Percentiles rank a stretch among this genome's conserved stretches.
phyloP scores from a whole-genome alignment of 2,113 vertebrate genomes.

The Phalacrocorax pelagicus region DNA sequence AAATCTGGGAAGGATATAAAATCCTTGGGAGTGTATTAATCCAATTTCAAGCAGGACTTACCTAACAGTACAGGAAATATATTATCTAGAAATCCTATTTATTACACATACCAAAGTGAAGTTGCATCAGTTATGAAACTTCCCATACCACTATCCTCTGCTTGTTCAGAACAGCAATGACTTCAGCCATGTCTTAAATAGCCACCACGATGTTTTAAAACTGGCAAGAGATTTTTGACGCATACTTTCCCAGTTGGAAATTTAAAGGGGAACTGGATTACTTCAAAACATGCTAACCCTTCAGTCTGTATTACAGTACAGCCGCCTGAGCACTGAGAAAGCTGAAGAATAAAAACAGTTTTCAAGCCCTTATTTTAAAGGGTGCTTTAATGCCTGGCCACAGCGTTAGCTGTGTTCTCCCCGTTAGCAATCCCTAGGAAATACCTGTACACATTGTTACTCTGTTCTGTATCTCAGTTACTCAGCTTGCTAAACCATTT shows the following conservation, averaged over 20 bases:
- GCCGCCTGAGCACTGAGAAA: neutral
- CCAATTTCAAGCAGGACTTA: neutral
- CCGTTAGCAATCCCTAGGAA: neutral
- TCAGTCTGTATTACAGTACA: neutral
- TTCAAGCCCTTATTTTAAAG: neutral
- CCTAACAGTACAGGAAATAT: neutral
- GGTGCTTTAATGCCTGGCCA: neutral
- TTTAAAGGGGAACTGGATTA: neutral
- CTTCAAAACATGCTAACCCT: neutral
- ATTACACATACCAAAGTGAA: neutral
- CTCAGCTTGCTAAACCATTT: neutral
- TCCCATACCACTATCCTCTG: neutral
- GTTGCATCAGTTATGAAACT: neutral
- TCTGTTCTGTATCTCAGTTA: neutral
- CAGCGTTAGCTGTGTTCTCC: neutral
- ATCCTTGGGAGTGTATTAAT: neutral
- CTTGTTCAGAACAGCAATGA: neutral
- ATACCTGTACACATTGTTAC: neutral
- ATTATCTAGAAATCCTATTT: conserved; percentile 24
- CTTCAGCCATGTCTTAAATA: neutral
- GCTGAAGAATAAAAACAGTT: neutral
- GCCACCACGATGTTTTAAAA: neutral
- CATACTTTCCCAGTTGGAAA: neutral
- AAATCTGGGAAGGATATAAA: neutral
- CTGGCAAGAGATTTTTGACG: neutral